phyloP scores from a whole-genome alignment of 2,113 vertebrate genomes.

The Hemibagrus wyckioides region DNA sequence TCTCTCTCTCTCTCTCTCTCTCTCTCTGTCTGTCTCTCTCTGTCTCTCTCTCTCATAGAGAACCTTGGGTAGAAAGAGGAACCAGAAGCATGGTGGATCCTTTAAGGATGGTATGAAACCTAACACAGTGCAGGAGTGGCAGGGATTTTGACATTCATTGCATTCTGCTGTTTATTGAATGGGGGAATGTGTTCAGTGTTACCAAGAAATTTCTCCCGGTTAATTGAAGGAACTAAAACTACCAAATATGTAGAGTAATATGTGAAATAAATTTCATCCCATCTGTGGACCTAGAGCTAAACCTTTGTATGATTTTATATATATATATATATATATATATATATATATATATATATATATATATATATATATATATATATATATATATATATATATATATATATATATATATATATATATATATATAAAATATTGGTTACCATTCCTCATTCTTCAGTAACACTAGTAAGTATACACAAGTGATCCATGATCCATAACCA shows the following conservation, averaged over 20 bases:
- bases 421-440: too few relatives aligned
- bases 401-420: too few relatives aligned
- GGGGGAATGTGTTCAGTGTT: neutral
- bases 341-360: too few relatives aligned
- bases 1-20: slow-evolving; percentile 34
- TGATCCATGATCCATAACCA: neutral
- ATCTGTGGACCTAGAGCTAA: neutral
- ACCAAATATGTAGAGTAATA: neutral
- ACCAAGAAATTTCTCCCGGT: neutral
- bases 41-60: slow-evolving; percentile 67
- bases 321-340: too few relatives aligned
- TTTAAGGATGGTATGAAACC: slow-evolving; percentile 93
- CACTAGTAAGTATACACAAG: neutral
- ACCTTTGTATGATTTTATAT: neutral
- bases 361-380: too few relatives aligned
- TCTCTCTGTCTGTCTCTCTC: slow-evolving; percentile 44
- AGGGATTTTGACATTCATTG: neutral
- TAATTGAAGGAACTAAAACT: too few relatives aligned
- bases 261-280: neutral
- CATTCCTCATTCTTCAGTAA: neutral
- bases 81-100: slow-evolving; percentile 81
- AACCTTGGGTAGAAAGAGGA: slow-evolving; percentile 80
- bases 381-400: too few relatives aligned
- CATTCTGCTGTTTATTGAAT: neutral
- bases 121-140: neutral